Conservation (phyloP, 2,888 invertebrate genomes). For the Blastobasis adustella region DNA sequence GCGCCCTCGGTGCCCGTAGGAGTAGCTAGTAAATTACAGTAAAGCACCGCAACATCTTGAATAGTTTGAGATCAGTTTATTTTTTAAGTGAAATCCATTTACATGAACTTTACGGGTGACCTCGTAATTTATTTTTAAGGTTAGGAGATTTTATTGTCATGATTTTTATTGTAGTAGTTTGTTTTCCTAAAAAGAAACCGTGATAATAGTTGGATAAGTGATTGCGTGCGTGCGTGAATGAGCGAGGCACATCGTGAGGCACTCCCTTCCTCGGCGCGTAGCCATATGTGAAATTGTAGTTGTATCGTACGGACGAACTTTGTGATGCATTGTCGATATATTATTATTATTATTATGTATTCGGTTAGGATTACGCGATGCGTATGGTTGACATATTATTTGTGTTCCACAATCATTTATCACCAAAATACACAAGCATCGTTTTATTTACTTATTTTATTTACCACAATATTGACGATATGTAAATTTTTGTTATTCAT, state of each 20-base stretch:
- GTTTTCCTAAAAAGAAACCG: conserved; percentile 61
- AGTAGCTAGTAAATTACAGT: conserved; percentile 29
- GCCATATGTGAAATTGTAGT: conserved; percentile 38
- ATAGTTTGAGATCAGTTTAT: conserved; percentile 44
- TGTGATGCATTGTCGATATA: conserved; percentile 54
- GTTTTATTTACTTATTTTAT: too few relatives aligned
- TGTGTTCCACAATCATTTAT: conserved; percentile 24
- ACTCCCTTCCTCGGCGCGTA: conserved; percentile 63
- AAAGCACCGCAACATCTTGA: conserved; percentile 31
- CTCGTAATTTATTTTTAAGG: conserved; percentile 69
- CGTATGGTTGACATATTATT: conserved; percentile 34
- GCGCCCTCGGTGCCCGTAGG: conserved; percentile 39
- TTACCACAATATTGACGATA: too few relatives aligned
- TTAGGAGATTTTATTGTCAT: conserved; percentile 64
- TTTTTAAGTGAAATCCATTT: conserved; percentile 60
- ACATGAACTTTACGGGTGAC: conserved; percentile 53
- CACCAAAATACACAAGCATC: too few relatives aligned
- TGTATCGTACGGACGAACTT: conserved; percentile 49
- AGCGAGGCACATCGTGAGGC: conserved; percentile 59
- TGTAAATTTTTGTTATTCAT: too few relatives aligned
- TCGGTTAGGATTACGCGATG: conserved; percentile 24
- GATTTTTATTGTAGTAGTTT: conserved; percentile 57
- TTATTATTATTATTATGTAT: conserved; percentile 6
- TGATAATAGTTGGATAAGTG: conserved; percentile 73
- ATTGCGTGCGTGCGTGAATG: conserved; percentile 51